phyloP scores from a whole-genome alignment of 2,888 invertebrate genomes.

The Apamea epomidion region DNA sequence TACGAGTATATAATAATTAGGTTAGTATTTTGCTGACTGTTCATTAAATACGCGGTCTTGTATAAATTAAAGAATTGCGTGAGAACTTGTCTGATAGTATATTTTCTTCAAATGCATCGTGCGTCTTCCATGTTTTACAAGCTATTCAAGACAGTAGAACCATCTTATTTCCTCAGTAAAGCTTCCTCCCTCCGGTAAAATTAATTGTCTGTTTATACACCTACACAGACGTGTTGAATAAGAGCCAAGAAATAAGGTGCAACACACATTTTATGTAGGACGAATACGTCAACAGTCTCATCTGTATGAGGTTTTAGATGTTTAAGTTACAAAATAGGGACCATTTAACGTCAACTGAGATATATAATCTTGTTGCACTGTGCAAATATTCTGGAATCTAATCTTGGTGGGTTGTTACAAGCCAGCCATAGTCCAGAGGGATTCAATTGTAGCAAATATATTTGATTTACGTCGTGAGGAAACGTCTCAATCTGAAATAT shows the following conservation, averaged over 20 bases:
- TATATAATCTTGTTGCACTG: conserved; percentile 2
- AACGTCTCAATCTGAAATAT: neutral
- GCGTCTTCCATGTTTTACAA: neutral
- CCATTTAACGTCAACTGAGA: neutral
- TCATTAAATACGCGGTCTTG: neutral
- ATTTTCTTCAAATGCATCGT: conserved; percentile 3
- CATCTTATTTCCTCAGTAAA: conserved; percentile 17
- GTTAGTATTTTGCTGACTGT: neutral
- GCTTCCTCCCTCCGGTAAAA: neutral
- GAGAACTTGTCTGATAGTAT: neutral
- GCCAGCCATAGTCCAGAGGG: neutral
- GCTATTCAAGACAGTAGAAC: conserved; percentile 16
- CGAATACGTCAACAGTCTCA: neutral
- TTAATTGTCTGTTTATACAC: conserved; percentile 6
- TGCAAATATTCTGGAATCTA: conserved; percentile 9
- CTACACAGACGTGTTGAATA: conserved; percentile 15
- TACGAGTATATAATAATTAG: conserved; percentile 3
- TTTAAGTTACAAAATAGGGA: neutral
- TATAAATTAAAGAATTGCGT: neutral
- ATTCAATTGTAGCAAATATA: conserved; percentile 1
- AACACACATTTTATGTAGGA: neutral
- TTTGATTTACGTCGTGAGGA: neutral
- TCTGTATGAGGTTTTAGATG: neutral
- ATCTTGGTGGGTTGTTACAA: neutral
- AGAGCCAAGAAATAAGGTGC: conserved; percentile 15